Percentiles rank a stretch among this genome's conserved stretches.
phyloP scores from a whole-genome alignment of 1,140 invertebrate species.

The Drosophila ananassae region DNA sequence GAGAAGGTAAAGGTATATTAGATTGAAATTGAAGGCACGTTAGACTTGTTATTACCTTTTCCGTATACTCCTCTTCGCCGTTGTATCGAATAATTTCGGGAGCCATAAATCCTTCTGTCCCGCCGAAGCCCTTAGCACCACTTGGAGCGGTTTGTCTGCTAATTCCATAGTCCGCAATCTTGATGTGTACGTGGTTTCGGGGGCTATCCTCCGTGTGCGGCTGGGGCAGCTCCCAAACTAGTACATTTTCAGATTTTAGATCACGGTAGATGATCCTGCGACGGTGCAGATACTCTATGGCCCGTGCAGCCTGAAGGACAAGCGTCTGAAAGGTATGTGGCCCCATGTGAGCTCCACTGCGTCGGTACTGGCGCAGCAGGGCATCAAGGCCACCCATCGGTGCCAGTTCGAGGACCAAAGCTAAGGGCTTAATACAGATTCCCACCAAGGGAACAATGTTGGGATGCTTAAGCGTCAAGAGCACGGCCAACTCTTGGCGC shows the following conservation, averaged over 20 bases:
- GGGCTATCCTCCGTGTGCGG: slow-evolving; percentile 85
- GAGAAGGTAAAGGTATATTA: slow-evolving; percentile 13
- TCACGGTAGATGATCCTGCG: slow-evolving; percentile 98
- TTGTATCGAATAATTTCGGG: slow-evolving; percentile 99
- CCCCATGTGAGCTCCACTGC: slow-evolving; percentile 92
- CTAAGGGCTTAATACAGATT: slow-evolving; percentile 94
- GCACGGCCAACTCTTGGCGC: slow-evolving; percentile 96
- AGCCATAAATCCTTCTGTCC: slow-evolving; percentile 99
- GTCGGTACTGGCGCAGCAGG: slow-evolving; percentile 91
- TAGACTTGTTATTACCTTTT: slow-evolving; percentile 89
- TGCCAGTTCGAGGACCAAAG: slow-evolving; percentile 95
- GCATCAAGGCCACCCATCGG: slow-evolving; percentile 94
- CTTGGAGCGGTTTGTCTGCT: slow-evolving; percentile 94
- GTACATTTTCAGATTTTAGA: slow-evolving; percentile 98
- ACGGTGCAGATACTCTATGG: slow-evolving; percentile 97
- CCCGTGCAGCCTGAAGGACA: slow-evolving; percentile 95
- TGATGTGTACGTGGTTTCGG: slow-evolving; percentile 91
- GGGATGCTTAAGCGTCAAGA: slow-evolving; percentile 92
- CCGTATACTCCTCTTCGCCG: slow-evolving; percentile 99
- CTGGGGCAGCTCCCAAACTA: slow-evolving; percentile 96
- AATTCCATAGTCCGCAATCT: slow-evolving; percentile 98
- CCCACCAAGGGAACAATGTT: slow-evolving; percentile 97
- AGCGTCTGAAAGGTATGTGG: slow-evolving; percentile 93
- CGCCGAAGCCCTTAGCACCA: slow-evolving; percentile 98
- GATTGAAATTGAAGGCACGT: neutral